Base-by-base conservation (phyloP, 2,888 invertebrate species). In the Drosophila planitibia region DNA sequence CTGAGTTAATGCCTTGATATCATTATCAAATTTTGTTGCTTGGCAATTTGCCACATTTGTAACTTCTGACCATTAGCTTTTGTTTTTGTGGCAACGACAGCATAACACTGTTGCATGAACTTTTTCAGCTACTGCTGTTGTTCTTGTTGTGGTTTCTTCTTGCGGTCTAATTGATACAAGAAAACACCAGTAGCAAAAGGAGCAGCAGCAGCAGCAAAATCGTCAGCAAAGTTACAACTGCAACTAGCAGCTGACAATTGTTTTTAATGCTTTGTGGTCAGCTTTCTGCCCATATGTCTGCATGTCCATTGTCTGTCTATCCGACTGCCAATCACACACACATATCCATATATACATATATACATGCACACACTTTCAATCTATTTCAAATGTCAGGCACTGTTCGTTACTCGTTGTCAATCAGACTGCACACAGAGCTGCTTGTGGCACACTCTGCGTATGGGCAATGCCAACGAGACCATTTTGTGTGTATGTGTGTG, bases 231-330 rank as follows among this genome's bases (percentile, higher is more conserved):
- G 82, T 80, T 83, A 47, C 74, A 79, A 76, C 70, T 84, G 85
- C 79, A 87, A 69, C 74, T 67, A 82, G 82, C 76, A 84, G 79
- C 75, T 85, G 85, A 88, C 91, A 91, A 91, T 86, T 85, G 90
- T 91, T 91, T 86, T 88, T 83, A 76, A 82, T 91, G 78, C 78
- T 89, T 84, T 79, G 88, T 76, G 91, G 91, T 86, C 83, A 88
- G 82, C 32, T 69, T 59, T 62, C 52, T 61, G 59, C 28, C 22
- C 66, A 66, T 57, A 52, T 47, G 44, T 39, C 63, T 68, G 33
- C 32, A 47, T 51, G 57, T 70, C 62, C 57, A 10, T 47, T 41
- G 49, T 44, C 58, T 59, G 59, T 66, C 75, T 30, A 41, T 66
- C 57, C 35, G 57, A 37, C 63, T 62, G 61, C 65, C 65, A 53